phyloP scores from a whole-genome alignment of 1,140 invertebrate species.

The Nebria ingens region DNA sequence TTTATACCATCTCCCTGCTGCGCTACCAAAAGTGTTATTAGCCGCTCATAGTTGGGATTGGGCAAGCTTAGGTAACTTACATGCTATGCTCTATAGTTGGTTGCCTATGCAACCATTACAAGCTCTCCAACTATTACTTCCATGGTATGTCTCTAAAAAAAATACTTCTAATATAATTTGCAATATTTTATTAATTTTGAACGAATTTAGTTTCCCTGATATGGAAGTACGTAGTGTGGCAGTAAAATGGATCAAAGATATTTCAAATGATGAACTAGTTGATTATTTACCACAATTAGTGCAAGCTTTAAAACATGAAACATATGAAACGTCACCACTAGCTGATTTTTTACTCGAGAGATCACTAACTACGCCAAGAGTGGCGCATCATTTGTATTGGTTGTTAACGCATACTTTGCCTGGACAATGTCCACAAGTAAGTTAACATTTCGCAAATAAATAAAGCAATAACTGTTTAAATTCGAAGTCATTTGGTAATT shows the following conservation, averaged over 20 bases:
- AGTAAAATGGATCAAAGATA: constrained; percentile 65
- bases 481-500: too few species aligned
- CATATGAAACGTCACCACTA: constrained; percentile 79
- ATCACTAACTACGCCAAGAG: constrained; percentile 72
- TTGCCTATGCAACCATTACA: constrained; percentile 69
- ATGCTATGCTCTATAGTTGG: constrained; percentile 76
- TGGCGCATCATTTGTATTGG: constrained; percentile 95
- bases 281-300: constrained; percentile 89
- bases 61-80: constrained; percentile 73
- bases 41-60: constrained; percentile 85
- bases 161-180: too few species aligned
- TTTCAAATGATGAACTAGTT: constrained; percentile 78
- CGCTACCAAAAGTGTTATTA: constrained; percentile 82
- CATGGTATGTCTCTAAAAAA: constrained; percentile 61
- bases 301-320: constrained; percentile 89
- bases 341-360: constrained; percentile 74
- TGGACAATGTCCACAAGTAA: constrained; percentile 55
- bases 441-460: not conserved
- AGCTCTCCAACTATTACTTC: constrained; percentile 82
- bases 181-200: not conserved
- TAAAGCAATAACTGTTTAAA: too few species aligned
- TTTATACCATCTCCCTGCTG: constrained; percentile 70
- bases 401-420: constrained; percentile 68
- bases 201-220: constrained; percentile 73
- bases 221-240: constrained; percentile 74